phyloP scores from a whole-genome alignment of 2,113 vertebrate species.

The Mormyrus iriodes region DNA sequence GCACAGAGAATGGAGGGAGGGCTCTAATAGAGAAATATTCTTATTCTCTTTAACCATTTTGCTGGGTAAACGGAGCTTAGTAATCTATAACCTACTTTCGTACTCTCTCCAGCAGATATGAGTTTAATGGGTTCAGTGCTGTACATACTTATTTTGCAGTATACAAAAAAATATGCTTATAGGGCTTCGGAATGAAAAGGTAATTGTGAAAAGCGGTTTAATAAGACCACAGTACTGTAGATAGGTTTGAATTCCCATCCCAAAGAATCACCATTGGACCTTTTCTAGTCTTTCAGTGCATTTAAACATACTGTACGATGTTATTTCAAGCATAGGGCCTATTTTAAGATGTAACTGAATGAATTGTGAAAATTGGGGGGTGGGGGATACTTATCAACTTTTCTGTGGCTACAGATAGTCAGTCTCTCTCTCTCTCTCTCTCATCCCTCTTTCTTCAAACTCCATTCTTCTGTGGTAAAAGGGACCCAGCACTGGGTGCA shows the following conservation, averaged over 20 bases:
- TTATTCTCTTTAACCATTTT: slow-evolving; percentile 47
- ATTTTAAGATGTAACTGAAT: not conserved
- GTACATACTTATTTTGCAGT: slow-evolving; percentile 66
- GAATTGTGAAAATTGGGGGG: slow-evolving; percentile 18
- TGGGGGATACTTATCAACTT: slow-evolving; percentile 28
- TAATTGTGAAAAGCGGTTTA: slow-evolving; percentile 36
- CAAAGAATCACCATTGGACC: slow-evolving; percentile 24
- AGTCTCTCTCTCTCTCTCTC: slow-evolving; percentile 19
- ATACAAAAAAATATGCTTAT: slow-evolving; percentile 37
- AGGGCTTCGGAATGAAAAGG: slow-evolving; percentile 27
- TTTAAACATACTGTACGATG: slow-evolving; percentile 7
- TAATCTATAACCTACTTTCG: slow-evolving; percentile 46
- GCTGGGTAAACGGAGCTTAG: slow-evolving; percentile 49
- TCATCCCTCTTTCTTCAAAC: slow-evolving; percentile 14
- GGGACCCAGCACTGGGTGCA: slow-evolving; percentile 12
- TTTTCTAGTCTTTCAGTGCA: not conserved
- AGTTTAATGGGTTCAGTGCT: slow-evolving; percentile 42
- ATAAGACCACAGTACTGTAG: slow-evolving; percentile 34
- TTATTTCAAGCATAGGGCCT: not conserved
- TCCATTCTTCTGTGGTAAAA: slow-evolving; percentile 17
- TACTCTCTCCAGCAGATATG: slow-evolving; percentile 37
- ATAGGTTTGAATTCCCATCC: slow-evolving; percentile 41
- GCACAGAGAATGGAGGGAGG: slow-evolving; percentile 42
- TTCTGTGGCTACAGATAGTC: slow-evolving; percentile 39
- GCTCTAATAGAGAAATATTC: slow-evolving; percentile 20